Base-by-base conservation (phyloP, 2,888 invertebrate species). In the Phorcus lineatus region DNA sequence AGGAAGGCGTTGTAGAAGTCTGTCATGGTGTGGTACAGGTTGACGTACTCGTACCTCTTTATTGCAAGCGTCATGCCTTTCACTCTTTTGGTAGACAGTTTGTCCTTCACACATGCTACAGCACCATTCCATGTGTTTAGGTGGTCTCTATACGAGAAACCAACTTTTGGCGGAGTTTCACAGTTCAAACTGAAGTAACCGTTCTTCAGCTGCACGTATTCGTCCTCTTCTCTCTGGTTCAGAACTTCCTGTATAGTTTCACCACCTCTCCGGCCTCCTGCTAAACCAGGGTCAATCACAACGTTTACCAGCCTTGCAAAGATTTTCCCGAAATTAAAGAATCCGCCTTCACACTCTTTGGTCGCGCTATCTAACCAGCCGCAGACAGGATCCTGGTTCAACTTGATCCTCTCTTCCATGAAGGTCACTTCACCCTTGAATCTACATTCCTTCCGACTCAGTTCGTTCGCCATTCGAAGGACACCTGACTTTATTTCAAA, bases 1-100 rank as follows among this genome's bases (percentile, higher is more conserved):
- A 91, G 82, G 75, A 88, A 92, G 1, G 90, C 89, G 80, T 90
- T 90, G 83, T 88, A 92, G 80, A 87, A 87, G 81, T 92, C 91
- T 0, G 90, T 89, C 86, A 92, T 89, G 0, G 91, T 89, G 77
- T 91, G 91, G 80, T 91, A 92, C 13, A 91, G 66, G 77, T 92
- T 92, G 6, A 86, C 91, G 80, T 91, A 92, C 78, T 92, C 92
- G 77, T 89, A 90, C 17, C 91, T 82, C 54, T 84, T 84, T 2
- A 91, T 82, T n/a, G 90, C 90, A 31, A 91, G 83, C 0, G 88
- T 90, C 76, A 87, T 83, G 7, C 81, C 79, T 19, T 9, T 16
- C 6, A 84, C 52, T 36, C n/a, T 62, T 13, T 24, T 19, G 17
- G 66, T 19, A n/a, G 40, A 36, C 22, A 16, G 47, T 4, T 19